Conservation (phyloP, 2,888 invertebrate species). For the Ichneumoninae sp. region DNA sequence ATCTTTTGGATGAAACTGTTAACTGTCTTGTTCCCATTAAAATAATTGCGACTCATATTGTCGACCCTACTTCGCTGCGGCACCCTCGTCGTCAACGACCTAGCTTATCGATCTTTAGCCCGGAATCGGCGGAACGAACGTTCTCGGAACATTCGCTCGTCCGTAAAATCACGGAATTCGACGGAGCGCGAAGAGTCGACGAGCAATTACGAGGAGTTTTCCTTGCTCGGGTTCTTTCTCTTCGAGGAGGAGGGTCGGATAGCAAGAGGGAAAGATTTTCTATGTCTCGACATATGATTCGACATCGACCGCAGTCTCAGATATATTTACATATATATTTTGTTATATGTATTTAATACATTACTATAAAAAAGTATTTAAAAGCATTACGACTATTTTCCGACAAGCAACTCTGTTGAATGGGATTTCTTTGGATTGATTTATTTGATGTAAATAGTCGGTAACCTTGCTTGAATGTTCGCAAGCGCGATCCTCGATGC, state of each 20-base stretch:
- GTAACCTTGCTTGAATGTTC: no score
- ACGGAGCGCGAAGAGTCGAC: background rate
- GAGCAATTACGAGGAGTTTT: constrained; percentile 51
- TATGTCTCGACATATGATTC: constrained; percentile 32
- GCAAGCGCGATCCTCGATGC: no score
- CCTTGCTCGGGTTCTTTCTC: background rate
- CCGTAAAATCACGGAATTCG: constrained; percentile 38
- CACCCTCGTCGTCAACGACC: background rate
- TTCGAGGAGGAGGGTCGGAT: background rate
- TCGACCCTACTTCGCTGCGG: background rate
- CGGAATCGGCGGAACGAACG: constrained; percentile 20
- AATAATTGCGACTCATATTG: background rate
- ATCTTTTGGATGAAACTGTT: background rate
- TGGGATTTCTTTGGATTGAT: no score
- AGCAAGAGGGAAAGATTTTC: constrained; percentile 22
- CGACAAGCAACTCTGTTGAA: no score
- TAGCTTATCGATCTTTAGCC: constrained; percentile 26
- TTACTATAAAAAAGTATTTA: no score
- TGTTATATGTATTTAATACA: no score
- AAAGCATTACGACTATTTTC: no score
- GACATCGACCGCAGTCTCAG: background rate
- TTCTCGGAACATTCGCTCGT: constrained; percentile 16
- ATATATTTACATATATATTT: no score
- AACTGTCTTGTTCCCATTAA: background rate
- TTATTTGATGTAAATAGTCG: no score